These are phyloP conservation scores for Drosophila persimilis DNA, from an alignment of 1,140 invertebrate species.

Conservation along the genomic window DNA sequence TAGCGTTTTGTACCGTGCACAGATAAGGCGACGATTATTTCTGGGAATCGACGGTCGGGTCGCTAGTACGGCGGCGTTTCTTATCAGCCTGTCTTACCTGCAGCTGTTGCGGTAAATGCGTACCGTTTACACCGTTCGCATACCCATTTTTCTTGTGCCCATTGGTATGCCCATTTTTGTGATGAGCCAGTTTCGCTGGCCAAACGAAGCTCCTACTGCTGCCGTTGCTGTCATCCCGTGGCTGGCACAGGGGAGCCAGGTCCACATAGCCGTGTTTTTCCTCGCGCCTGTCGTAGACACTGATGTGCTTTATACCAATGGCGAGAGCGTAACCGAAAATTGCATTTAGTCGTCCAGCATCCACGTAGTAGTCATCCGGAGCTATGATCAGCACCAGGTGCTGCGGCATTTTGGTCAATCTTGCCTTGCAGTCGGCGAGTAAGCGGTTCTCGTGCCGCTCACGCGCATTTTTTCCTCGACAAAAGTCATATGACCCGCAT, in stretches of 20 bases:
- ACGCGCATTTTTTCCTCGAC: constrained; percentile 45
- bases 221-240: background rate
- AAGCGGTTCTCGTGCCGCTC: constrained; percentile 45
- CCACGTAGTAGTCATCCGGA: constrained; percentile 45
- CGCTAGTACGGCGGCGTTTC: background rate
- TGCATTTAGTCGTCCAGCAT: constrained; percentile 44
- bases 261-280: constrained; percentile 39
- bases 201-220: too few species aligned
- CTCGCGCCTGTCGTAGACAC: constrained; percentile 67
- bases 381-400: constrained; percentile 71
- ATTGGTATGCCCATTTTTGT: constrained; percentile 20
- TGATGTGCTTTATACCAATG: constrained; percentile 66
- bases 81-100: constrained; percentile 51
- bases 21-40: constrained; percentile 47
- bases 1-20: background rate
- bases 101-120: constrained; percentile 32
- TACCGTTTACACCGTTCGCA: constrained; percentile 32
- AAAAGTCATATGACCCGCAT: constrained; percentile 77
- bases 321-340: constrained; percentile 66
- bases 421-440: constrained; percentile 43
- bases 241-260: constrained; percentile 33
- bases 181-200: background rate
- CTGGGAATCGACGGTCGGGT: constrained; percentile 20
- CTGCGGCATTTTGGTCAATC: constrained; percentile 68
- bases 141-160: constrained; percentile 50